phyloP scores from a whole-genome alignment of 2,888 invertebrate genomes.

The Tuta absoluta region DNA sequence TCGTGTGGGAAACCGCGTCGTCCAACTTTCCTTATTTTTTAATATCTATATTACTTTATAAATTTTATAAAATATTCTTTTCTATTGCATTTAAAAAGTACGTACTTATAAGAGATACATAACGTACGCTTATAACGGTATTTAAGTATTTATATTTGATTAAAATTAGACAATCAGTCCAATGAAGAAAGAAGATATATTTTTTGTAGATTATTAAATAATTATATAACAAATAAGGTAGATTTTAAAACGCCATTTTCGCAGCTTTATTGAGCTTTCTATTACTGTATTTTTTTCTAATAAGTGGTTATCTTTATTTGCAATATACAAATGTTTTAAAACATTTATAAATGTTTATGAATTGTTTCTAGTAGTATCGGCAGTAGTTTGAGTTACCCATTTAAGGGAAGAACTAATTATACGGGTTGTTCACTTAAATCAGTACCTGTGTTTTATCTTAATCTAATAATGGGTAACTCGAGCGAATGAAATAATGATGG shows the following conservation, averaged over 20 bases:
- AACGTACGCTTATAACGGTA: not conserved
- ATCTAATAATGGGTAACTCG: no score
- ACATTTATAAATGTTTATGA: slow-evolving; percentile 2
- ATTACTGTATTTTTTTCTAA: slow-evolving; percentile 1
- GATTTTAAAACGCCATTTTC: slow-evolving; percentile 66
- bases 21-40: no score
- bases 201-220: slow-evolving; percentile 54
- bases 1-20: no score
- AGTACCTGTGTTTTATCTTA: no score
- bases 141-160: slow-evolving; percentile 1
- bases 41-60: no score
- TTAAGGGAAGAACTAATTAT: no score
- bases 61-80: no score
- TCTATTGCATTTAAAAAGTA: not conserved
- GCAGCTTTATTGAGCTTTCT: slow-evolving; percentile 48
- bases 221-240: slow-evolving; percentile 52
- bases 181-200: slow-evolving; percentile 49
- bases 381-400: no score
- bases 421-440: no score
- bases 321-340: slow-evolving; percentile 7
- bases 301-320: slow-evolving; percentile 7
- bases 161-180: slow-evolving; percentile 48
- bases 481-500: no score
- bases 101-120: not conserved
- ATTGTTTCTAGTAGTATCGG: not conserved